phyloP scores from a whole-genome alignment of 2,113 vertebrate genomes.

The Epinephelus moara region DNA sequence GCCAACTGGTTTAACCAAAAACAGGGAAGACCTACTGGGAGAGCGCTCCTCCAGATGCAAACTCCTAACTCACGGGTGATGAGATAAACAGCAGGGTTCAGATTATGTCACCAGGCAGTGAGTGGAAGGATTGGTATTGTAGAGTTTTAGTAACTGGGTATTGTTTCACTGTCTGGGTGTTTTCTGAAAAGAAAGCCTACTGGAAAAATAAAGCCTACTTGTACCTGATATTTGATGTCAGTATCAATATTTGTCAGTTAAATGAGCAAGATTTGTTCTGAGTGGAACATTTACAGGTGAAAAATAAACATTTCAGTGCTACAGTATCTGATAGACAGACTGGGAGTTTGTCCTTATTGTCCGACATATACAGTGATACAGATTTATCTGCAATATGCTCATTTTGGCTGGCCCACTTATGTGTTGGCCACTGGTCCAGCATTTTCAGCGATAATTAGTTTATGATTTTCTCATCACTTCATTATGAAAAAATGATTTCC shows the following conservation, averaged over 20 bases:
- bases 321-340: too few relatives aligned
- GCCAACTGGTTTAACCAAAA: conserved; percentile 30
- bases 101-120: conserved; percentile 41
- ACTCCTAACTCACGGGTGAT: conserved; percentile 47
- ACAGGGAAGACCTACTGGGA: conserved; percentile 23
- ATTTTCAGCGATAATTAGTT: not conserved
- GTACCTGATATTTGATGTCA: not conserved
- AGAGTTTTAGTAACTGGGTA: not conserved
- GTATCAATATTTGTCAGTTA: not conserved
- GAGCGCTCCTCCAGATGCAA: conserved; percentile 33
- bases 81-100: conserved; percentile 56
- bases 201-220: not conserved
- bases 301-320: too few relatives aligned
- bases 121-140: not conserved
- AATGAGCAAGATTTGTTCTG: not conserved
- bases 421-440: not conserved
- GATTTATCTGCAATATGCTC: not conserved
- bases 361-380: not conserved
- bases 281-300: not conserved
- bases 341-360: not conserved
- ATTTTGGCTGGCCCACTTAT: too few relatives aligned
- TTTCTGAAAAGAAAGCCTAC: not conserved
- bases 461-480: not conserved
- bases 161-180: not conserved
- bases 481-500: not conserved